Evolutionary conservation across 2,888 invertebrate genomes (phyloP).

Genomic region (Cephonodes hylas): DNA sequence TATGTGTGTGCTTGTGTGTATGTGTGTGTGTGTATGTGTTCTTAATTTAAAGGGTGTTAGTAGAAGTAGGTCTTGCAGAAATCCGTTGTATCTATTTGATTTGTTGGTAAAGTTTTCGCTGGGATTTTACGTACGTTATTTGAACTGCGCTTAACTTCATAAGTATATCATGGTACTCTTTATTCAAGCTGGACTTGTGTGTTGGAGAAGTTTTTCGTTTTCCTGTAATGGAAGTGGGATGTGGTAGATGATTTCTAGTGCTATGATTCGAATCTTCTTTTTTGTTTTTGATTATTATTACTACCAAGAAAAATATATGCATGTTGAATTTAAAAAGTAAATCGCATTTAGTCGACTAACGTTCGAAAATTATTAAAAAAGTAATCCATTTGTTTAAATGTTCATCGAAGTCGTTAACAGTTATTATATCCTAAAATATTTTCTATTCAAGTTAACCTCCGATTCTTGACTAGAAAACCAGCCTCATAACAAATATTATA

Average conservation of each 20-base stretch:
- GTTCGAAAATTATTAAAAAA: no score
- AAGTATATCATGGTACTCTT: not conserved
- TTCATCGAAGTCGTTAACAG: no score
- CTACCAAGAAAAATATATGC: no score
- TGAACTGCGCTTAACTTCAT: not conserved
- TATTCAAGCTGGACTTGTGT: not conserved
- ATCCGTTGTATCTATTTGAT: conserved; percentile 13
- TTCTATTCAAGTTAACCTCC: no score
- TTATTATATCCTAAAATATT: no score
- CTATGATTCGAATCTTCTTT: not conserved
- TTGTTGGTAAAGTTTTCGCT: not conserved
- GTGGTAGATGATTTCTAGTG: not conserved
- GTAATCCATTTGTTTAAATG: no score
- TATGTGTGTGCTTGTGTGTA: conserved; percentile 35
- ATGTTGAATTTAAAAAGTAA: no score
- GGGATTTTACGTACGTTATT: not conserved
- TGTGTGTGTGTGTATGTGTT: conserved; percentile 34
- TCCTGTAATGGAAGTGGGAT: not conserved
- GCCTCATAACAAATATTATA: no score
- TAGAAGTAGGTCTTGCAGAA: conserved; percentile 13
- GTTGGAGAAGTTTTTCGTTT: not conserved
- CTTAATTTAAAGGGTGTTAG: conserved; percentile 9
- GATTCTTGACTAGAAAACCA: no score
- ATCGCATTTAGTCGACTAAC: no score
- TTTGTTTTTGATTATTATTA: no score